Evolutionary conservation across 2,888 invertebrate species (phyloP), one percentile per base, ranked within the genome.

Genomic region (Stratiomys singularior): DNA sequence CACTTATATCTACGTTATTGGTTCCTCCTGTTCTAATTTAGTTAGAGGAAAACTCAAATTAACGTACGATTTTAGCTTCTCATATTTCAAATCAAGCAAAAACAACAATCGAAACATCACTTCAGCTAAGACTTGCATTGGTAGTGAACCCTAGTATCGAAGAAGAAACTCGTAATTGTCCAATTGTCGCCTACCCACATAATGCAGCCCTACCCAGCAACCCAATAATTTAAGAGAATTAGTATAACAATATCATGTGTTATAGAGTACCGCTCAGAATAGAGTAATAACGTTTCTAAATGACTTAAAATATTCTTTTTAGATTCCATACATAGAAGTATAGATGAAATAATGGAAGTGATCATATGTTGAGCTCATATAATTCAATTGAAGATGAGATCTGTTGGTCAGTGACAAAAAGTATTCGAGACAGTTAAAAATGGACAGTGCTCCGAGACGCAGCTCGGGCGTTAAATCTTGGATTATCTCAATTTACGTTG

Each of bases 301-400:
- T 78, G 64, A 77, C 74, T 78, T 78, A 76, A 77, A 30, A 76
- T 63, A 67, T 67, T 77, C 67, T 77, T 60, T 63, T 64, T 67
- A 46, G 58, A 64, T 64, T 64, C 30, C 60, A 58, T 44, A 67
- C 44, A 67, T 64, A 28, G 64, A 64, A 60, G 23, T 25, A 60
- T 25, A 37, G 3, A 66, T 11, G 44, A n/a, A 66, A 66, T 66
- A 69, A 25, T 69, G 69, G 69, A 21, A 47, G 13, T 30, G 60
- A 74, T 74, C 74, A 74, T 58, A 74, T 58, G 44, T 74, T n/a
- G 74, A 30, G 23, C 56, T 64, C 46, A 79, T 79, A 79, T 78
- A 79, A 77, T 79, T 77, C 78, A 78, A 78, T 79, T 77, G 79
- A 77, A 76, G 79, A 78, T 78, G 71, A 76, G 77, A 78, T 79